Conservation (phyloP, 1,140 invertebrate genomes). For the Macrocentrus cingulum region DNA sequence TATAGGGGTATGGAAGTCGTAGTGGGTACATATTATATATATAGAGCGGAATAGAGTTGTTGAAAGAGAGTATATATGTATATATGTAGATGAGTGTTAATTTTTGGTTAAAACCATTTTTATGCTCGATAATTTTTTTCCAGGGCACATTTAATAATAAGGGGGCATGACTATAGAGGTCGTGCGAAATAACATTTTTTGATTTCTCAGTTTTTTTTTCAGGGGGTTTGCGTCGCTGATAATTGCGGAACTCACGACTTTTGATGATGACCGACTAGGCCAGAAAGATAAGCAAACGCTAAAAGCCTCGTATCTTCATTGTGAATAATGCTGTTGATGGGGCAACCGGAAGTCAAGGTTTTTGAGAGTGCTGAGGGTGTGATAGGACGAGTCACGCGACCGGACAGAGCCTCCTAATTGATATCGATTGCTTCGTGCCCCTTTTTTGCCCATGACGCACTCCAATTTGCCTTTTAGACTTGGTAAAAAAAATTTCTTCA, state of each 20-base stretch:
- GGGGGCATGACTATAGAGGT: neutral
- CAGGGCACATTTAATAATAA: neutral
- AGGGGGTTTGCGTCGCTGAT: neutral
- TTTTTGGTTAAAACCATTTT: neutral
- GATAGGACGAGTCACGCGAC: conserved; percentile 50
- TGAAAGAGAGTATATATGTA: conserved; percentile 30
- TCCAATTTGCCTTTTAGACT: neutral
- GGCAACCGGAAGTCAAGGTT: conserved; percentile 16
- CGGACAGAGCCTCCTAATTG: conserved; percentile 59
- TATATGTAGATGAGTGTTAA: too few relatives aligned
- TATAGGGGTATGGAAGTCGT: conserved; percentile 49
- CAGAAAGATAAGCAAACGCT: neutral
- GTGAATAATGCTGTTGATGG: neutral
- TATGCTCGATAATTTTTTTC: too few relatives aligned
- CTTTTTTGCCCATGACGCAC: conserved; percentile 11
- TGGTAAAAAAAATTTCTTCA: too few relatives aligned
- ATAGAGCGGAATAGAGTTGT: conserved; percentile 18
- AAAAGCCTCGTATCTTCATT: conserved; percentile 9
- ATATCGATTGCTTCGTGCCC: conserved; percentile 47
- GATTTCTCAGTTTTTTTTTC: conserved; percentile 16
- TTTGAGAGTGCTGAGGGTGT: conserved; percentile 19
- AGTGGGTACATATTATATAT: too few relatives aligned
- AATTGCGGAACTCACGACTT: neutral
- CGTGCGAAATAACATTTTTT: conserved; percentile 3
- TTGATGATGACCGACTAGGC: neutral